phyloP scores from a whole-genome alignment of 2,113 vertebrate genomes.

The Phocoena phocoena region DNA sequence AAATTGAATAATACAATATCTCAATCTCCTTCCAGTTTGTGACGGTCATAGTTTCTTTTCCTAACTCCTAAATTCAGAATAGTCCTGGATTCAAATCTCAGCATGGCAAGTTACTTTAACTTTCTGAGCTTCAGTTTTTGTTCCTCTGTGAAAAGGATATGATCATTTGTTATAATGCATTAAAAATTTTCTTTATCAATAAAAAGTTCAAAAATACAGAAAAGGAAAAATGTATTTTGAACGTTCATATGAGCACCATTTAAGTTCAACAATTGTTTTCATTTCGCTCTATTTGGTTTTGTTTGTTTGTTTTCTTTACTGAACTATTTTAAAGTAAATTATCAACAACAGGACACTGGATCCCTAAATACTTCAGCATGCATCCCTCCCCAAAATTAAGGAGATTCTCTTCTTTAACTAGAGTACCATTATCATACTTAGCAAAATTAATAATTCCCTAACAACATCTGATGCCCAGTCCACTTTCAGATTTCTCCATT shows the following conservation, averaged over 20 bases:
- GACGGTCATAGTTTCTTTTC: neutral
- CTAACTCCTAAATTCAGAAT: neutral
- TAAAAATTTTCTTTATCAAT: neutral
- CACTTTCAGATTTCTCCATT: neutral
- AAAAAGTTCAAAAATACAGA: neutral
- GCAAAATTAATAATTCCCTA: neutral
- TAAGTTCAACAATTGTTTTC: neutral
- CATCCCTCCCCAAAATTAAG: neutral
- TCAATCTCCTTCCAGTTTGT: neutral
- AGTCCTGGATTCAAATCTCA: slow-evolving; percentile 33
- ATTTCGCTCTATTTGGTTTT: neutral
- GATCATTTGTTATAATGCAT: neutral
- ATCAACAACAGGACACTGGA: neutral
- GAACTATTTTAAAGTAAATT: slow-evolving; percentile 21
- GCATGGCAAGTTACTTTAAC: neutral
- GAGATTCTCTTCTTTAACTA: neutral
- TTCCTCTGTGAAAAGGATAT: neutral
- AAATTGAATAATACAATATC: neutral
- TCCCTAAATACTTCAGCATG: neutral
- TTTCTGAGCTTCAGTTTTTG: neutral
- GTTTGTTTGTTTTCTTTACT: neutral
- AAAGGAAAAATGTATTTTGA: neutral
- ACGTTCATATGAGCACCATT: neutral
- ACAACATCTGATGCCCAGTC: neutral
- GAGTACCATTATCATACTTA: neutral